Evolutionary conservation across 2,888 invertebrate species (phyloP), one percentile per base, ranked within the genome.

Genomic region (Odontothrips loti): DNA sequence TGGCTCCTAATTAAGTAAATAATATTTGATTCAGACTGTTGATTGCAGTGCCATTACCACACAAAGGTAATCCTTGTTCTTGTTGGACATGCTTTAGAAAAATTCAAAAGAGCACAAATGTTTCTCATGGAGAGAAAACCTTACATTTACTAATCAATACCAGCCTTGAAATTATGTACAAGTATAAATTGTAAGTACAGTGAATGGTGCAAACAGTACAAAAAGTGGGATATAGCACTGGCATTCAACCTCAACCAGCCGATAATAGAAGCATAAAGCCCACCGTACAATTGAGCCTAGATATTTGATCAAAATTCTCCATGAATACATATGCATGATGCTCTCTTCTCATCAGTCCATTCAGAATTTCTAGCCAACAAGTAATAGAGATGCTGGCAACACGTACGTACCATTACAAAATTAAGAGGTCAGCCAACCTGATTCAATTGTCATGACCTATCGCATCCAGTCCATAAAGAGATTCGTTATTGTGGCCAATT

Each of bases 141-240:
- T 75, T 75, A 75, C 27, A 8, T 23, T 75, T 27, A 75, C 68
- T 75, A 75, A 75, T 75, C 23, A 27, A 75, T 75, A 75, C 68
- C 68, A 75, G 68, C 68, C 68, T 75, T 75, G 68, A 75, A 75
- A 75, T 75, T 75, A 75, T 75, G 23, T 75, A 75, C 68, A 75
- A 75, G 68, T 75, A 75, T 27, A 75, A 75, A 75, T 23, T 75
- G 68, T 75, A 75, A 75, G 68, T 75, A 75, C 68, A 75, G 68
- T 27, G 27, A 68, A 75, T 75, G 68, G 68, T 75, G 68, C 68
- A 75, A 75, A 75, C 68, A 75, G 58, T 75, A 75, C 68, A 75
- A 75, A 75, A 75, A 23, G 68, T 75, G 68, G 68, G 68, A 75
- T 75, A 75, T 75, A 75, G 68, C 68, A 75, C 68, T 75, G 68